Conservation (phyloP, 2,888 invertebrate species). For the Trissolcus brochymenae region DNA sequence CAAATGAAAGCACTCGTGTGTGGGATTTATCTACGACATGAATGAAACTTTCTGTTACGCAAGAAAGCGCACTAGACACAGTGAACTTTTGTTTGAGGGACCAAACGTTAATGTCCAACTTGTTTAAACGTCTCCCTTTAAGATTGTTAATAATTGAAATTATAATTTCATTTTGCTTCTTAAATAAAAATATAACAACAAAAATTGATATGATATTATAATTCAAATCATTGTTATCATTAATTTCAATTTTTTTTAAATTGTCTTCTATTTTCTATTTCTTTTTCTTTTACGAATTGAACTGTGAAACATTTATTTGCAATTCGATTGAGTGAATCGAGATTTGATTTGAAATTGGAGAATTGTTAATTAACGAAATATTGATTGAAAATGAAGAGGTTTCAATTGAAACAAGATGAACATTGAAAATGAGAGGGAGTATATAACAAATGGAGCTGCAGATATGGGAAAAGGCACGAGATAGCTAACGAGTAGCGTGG, state of each 20-base stretch:
- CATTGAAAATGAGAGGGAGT: slow-evolving; percentile 1
- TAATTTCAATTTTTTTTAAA: too few relatives aligned
- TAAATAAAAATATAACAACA: too few relatives aligned
- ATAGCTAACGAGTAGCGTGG: slow-evolving; percentile 58
- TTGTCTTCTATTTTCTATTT: too few relatives aligned
- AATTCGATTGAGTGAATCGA: too few relatives aligned
- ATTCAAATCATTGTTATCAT: too few relatives aligned
- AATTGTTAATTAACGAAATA: not conserved
- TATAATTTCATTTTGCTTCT: too few relatives aligned
- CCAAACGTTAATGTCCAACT: not conserved
- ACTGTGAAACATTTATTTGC: too few relatives aligned
- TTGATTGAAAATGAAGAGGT: not conserved
- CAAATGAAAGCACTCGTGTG: slow-evolving; percentile 31
- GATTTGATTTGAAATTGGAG: too few relatives aligned
- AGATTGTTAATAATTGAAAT: too few relatives aligned
- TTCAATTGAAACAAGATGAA: slow-evolving; percentile 11
- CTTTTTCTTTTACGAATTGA: too few relatives aligned
- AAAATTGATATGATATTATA: too few relatives aligned
- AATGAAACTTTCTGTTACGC: slow-evolving; percentile 51
- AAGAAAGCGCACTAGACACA: slow-evolving; percentile 20
- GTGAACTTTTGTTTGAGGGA: slow-evolving; percentile 4
- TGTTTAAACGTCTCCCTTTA: not conserved
- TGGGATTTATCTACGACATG: slow-evolving; percentile 36
- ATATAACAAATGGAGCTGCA: slow-evolving; percentile 22
- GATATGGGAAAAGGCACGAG: slow-evolving; percentile 31